A percentile compares a stretch with the other conserved stretches of the same genome.
Evolutionary conservation across 2,888 invertebrate species (phyloP).

Genomic region (Tridacna gigas): DNA sequence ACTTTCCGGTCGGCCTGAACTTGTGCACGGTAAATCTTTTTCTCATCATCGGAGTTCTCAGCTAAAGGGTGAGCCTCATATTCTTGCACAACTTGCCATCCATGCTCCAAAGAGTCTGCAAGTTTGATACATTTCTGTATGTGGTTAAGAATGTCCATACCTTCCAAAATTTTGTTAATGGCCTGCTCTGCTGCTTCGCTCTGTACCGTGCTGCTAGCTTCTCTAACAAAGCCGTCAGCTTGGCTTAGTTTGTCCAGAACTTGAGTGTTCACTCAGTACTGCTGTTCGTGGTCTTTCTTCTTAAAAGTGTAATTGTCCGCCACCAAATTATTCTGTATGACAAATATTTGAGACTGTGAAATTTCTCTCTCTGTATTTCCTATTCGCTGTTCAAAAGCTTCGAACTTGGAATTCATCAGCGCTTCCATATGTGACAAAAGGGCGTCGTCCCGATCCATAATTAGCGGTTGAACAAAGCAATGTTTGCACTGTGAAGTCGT

Average conservation of each 20-base stretch:
- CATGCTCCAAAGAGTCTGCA: constrained; percentile 31
- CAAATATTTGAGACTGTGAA: constrained; percentile 1
- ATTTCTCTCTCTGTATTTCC: constrained; percentile 2
- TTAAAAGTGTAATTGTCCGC: constrained; percentile 23
- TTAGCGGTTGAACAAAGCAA: no score
- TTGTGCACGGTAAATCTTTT: constrained; percentile 44
- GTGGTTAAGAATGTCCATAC: constrained; percentile 37
- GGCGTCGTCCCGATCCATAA: constrained; percentile 1
- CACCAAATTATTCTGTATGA: not conserved
- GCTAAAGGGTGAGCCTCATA: constrained; percentile 46
- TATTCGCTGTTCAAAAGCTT: not conserved
- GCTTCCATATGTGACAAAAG: not conserved
- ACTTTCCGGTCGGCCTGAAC: constrained; percentile 34
- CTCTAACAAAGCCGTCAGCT: constrained; percentile 15
- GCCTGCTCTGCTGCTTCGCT: constrained; percentile 14
- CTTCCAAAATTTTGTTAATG: constrained; percentile 23
- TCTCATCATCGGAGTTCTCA: constrained; percentile 43
- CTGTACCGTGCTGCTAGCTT: not conserved
- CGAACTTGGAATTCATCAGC: not conserved
- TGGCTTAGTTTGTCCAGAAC: constrained; percentile 27
- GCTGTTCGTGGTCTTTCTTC: constrained; percentile 40
- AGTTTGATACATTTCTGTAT: constrained; percentile 36
- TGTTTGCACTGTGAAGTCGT: not conserved
- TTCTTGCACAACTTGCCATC: constrained; percentile 39
- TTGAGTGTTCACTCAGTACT: constrained; percentile 19